phyloP scores from a whole-genome alignment of 2,888 invertebrate genomes.

The Ariolimax columbianus region DNA sequence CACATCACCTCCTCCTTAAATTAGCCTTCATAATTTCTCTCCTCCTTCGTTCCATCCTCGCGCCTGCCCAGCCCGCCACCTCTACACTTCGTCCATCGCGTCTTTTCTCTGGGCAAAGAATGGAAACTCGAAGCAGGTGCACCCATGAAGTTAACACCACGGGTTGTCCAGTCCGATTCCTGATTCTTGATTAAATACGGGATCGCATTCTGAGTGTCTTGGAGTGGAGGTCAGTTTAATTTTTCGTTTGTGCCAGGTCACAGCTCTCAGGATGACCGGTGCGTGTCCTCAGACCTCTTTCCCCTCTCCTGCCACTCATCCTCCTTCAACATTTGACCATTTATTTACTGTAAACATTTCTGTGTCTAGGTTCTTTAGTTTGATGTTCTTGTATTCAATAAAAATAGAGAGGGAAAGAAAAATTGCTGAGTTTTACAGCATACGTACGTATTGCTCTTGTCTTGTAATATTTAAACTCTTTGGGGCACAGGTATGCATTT shows the following conservation, averaged over 20 bases:
- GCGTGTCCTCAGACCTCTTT: conserved; percentile 20
- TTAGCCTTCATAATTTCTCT: not conserved
- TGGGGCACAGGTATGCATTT: too few species aligned
- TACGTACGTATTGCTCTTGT: too few species aligned
- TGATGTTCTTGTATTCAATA: too few species aligned
- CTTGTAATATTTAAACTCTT: too few species aligned
- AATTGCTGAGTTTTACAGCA: too few species aligned
- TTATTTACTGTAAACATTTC: conserved; percentile 16
- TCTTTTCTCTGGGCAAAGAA: conserved; percentile 18
- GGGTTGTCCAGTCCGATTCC: conserved; percentile 36
- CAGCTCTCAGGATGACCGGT: conserved; percentile 25
- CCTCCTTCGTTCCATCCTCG: conserved; percentile 5
- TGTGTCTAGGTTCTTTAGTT: not conserved
- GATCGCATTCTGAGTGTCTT: conserved; percentile 36
- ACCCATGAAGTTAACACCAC: conserved; percentile 18
- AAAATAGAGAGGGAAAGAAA: too few species aligned
- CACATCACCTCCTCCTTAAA: conserved; percentile 3
- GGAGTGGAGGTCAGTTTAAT: conserved; percentile 44
- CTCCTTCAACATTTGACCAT: not conserved
- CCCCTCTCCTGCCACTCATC: not conserved
- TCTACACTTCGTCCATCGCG: not conserved
- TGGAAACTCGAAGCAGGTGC: conserved; percentile 34
- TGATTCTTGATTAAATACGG: conserved; percentile 48
- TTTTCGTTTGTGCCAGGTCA: conserved; percentile 41
- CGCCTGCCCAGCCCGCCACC: conserved; percentile 5